These are phyloP conservation scores for Ophiodon elongatus DNA, from an alignment of 2,113 vertebrate genomes.

Conservation along the genomic window DNA sequence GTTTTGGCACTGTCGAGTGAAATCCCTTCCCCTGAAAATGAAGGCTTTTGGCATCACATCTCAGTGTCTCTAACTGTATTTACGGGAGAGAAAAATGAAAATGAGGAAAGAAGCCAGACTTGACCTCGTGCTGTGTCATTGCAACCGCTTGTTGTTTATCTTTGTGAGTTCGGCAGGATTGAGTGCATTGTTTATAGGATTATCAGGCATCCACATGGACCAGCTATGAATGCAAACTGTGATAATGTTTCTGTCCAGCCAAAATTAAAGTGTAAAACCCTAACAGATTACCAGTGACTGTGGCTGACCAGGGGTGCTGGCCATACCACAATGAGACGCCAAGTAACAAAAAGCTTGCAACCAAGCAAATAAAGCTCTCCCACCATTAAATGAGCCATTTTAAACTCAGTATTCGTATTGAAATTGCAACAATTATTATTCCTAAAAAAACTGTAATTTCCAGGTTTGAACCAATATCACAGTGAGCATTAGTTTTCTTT, in stretches of 20 bases:
- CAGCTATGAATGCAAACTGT: slow-evolving; percentile 58
- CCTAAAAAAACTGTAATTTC: no score
- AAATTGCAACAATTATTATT: not conserved
- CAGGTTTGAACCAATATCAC: not conserved
- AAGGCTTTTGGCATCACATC: slow-evolving; percentile 52
- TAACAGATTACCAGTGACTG: slow-evolving; percentile 60
- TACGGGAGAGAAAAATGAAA: slow-evolving; percentile 24
- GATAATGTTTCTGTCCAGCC: slow-evolving; percentile 54
- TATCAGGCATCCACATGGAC: slow-evolving; percentile 61
- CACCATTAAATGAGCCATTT: not conserved
- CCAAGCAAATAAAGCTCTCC: slow-evolving; percentile 1
- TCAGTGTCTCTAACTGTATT: slow-evolving; percentile 39
- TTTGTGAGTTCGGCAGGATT: slow-evolving; percentile 55
- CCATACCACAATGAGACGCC: slow-evolving; percentile 14
- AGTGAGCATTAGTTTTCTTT: not conserved
- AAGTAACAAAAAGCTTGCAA: slow-evolving; percentile 20
- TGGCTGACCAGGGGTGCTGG: slow-evolving; percentile 34
- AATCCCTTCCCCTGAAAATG: slow-evolving; percentile 48
- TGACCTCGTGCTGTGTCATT: slow-evolving; percentile 65
- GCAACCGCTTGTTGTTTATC: slow-evolving; percentile 65
- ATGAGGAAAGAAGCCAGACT: slow-evolving; percentile 35
- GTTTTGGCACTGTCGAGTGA: slow-evolving; percentile 49
- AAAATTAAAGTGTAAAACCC: slow-evolving; percentile 64
- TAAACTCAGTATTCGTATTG: not conserved
- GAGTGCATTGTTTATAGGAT: slow-evolving; percentile 67